A percentile compares a stretch with the other conserved stretches of the same genome.
These are phyloP conservation scores for Crenichthys baileyi DNA, from an alignment of 2,797 vertebrate species.

Conservation along the genomic window DNA sequence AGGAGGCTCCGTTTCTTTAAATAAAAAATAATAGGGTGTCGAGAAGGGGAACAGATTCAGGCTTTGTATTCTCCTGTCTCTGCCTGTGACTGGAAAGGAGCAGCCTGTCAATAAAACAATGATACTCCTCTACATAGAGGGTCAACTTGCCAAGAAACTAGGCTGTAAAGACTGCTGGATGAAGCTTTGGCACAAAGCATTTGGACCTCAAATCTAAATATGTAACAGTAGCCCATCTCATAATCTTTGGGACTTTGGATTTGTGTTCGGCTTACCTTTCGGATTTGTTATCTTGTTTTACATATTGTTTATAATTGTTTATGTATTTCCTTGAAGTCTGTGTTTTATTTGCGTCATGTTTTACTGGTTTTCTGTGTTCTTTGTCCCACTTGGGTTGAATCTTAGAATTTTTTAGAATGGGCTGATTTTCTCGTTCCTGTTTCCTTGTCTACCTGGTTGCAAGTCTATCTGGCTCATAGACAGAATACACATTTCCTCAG, in stretches of 20 bases:
- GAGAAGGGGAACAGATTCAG: background rate
- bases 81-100: background rate
- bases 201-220: too few relatives aligned
- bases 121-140: background rate
- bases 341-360: background rate
- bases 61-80: background rate
- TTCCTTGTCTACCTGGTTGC: background rate
- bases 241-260: too few relatives aligned
- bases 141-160: background rate
- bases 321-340: background rate
- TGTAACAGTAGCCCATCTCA: too few relatives aligned
- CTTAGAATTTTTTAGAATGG: background rate
- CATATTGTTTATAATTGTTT: too few relatives aligned
- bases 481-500: background rate
- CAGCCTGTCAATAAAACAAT: background rate
- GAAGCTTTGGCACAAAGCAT: too few relatives aligned
- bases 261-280: too few relatives aligned
- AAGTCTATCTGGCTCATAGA: too few relatives aligned
- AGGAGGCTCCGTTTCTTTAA: background rate
- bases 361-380: background rate
- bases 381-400: background rate
- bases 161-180: background rate
- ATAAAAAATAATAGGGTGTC: background rate
- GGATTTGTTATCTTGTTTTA: too few relatives aligned
- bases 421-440: background rate